Base-by-base conservation (phyloP, 2,113 vertebrate species). In the Pavo muticus region DNA sequence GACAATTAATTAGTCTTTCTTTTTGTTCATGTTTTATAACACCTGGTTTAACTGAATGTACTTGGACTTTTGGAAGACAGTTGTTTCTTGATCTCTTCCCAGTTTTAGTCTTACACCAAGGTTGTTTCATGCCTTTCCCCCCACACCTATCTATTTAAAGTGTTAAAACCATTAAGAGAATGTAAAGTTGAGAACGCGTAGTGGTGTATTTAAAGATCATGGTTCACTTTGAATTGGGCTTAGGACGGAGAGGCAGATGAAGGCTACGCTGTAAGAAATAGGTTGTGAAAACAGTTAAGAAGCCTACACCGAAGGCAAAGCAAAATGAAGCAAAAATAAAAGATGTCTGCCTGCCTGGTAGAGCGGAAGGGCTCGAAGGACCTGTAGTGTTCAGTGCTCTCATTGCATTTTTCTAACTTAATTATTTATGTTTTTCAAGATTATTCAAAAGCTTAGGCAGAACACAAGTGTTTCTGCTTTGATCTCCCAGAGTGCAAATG, bases 371-470 rank as follows among this genome's bases (percentile, higher is more conserved):
- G 18, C 85, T 88, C 14, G 0, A 59, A 93, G 70, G 72, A 82
- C 76, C 70, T 56, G 35, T 30, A 59, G 60, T 9, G 45, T 73
- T 91, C 63, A 25, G 12, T 47, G 70, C 70, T 86, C 79, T 64
- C 89, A 44, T 45, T 78, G 60, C 84, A 6, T 72, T 92, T 94
- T 81, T 37, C 67, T 54, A 32, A 20, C 54, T 95, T 18, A 83
- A 93, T 94, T 90, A 94, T 94, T 93, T 50, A 87, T 87, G 84
- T 90, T 89, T 91, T 91, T 37, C 63, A 77, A 74, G 75, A 74
- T 94, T 83, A 90, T 80, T 92, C 78, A 67, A 56, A 94, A 74
- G 60, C 78, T 39, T 14, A 3, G 81, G 89, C 78, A 85, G 72
- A 88, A n/a, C 78, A 37, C 12, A 9, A 73, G 78, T 12, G 37